Evolutionary conservation across 2,113 vertebrate genomes (phyloP), one percentile per base, ranked within the genome.

Genomic region (Calonectris borealis): DNA sequence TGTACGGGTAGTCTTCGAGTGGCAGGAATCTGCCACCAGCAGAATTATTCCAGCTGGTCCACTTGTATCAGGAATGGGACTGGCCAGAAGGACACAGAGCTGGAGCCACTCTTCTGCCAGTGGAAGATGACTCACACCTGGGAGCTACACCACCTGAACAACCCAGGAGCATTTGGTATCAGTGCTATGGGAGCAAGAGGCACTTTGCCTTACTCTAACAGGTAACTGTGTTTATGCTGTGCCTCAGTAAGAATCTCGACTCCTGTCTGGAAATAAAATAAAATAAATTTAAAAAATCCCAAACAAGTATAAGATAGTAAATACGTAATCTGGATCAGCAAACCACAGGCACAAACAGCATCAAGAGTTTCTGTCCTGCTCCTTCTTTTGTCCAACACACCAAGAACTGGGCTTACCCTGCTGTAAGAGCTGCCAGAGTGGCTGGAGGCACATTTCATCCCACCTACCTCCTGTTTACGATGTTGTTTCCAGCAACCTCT

Each of bases 1-100:
- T 3, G 42, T 10, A 25, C 1, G 7, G 25, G 54, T 13, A 34
- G 65, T 4, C 51, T 31, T 3, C 1, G 31, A 65, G 88, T 2
- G 29, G 75, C 2, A 36, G 82, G 44, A 17, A 78, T 9, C 16
- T 72, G 78, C 68, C 58, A 42, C 27, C n/a, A 25, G 60, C 25
- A 5, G 80, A 49, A 38, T n/a, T 64, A 58, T 77, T 44, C 60
- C 87, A 48, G 81, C 76, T 69, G 71, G 55, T n/a, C 8, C 27
- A 2, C 34, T 27, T 2, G 2, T 27, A 31, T 5, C 3, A 14
- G 61, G 80, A 18, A 14, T 5, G 85, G 82, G n/a, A 17, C 48
- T 5, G 38, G 58, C 11, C 42, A 60, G 72, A 49, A 72, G 87
- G 32, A 61, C 27, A 82, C 19, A 1, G 16, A 6, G 46, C 58